phyloP scores from a whole-genome alignment of 2,888 invertebrate species.

The Apotomis turbidana region DNA sequence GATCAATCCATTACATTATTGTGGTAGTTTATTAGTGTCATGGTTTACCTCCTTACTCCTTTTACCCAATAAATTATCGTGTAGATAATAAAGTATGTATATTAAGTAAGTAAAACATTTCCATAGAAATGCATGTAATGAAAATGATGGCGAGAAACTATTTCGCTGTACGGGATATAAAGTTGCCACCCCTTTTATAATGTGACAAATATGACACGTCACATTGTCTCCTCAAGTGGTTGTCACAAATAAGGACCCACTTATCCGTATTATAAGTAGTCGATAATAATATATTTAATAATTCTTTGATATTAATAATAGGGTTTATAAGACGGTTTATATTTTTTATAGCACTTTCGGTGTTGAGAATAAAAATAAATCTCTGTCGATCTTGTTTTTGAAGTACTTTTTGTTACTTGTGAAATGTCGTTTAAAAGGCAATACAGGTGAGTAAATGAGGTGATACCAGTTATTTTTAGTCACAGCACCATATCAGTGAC shows the following conservation, averaged over 20 bases:
- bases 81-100: no score
- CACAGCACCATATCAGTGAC: background rate
- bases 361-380: constrained; percentile 25
- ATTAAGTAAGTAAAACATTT: no score
- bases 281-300: constrained; percentile 58
- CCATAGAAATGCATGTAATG: background rate
- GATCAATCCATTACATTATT: no score
- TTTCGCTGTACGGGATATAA: background rate
- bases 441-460: background rate
- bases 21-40: no score
- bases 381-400: constrained; percentile 15
- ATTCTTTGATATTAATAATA: constrained; percentile 55
- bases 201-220: constrained; percentile 68
- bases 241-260: constrained; percentile 59
- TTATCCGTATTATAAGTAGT: constrained; percentile 49
- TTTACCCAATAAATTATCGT: no score
- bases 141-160: background rate
- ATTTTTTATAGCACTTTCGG: constrained; percentile 43
- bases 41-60: no score
- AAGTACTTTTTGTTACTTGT: constrained; percentile 7
- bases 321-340: constrained; percentile 63
- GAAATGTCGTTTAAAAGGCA: background rate
- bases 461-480: constrained; percentile 1
- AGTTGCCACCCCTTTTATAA: constrained; percentile 40
- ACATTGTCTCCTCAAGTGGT: constrained; percentile 71